A percentile compares a stretch with the other conserved stretches of the same genome.
phyloP scores from a whole-genome alignment of 1,140 invertebrate genomes.

The Polypedilum vanderplanki region DNA sequence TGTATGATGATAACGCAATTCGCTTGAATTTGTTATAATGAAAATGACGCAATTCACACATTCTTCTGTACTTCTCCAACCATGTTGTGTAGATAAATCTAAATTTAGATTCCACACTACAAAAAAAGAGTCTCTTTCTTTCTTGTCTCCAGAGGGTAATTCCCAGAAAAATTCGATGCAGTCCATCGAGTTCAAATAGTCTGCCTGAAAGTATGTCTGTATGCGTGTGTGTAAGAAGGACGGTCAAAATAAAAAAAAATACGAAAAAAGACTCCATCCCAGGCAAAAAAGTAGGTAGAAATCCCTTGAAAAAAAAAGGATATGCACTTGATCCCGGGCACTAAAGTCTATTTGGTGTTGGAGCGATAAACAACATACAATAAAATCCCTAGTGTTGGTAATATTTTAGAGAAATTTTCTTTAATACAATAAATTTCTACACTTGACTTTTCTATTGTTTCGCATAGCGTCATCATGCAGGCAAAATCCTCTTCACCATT shows the following conservation, averaged over 20 bases:
- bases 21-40: neutral
- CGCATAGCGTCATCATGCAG: neutral
- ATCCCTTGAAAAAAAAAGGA: neutral
- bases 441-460: conserved; percentile 25
- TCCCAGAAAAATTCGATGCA: conserved; percentile 11
- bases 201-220: neutral
- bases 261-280: neutral
- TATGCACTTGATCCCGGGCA: conserved; percentile 24
- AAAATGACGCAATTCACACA: conserved; percentile 27
- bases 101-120: neutral
- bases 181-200: neutral
- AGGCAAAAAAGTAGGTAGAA: conserved; percentile 3
- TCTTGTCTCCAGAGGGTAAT: conserved; percentile 24
- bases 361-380: conserved; percentile 1
- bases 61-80: neutral
- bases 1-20: neutral
- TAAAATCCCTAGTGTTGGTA: conserved; percentile 7
- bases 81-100: neutral
- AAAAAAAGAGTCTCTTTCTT: neutral
- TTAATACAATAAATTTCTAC: conserved; percentile 28
- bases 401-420: conserved; percentile 1
- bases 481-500: neutral
- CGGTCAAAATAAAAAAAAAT: neutral
- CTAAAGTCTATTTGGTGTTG: conserved; percentile 1
- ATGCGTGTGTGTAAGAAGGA: neutral